These are phyloP conservation scores for Burhinus bistriatus DNA, from an alignment of 2,113 vertebrate genomes.

Conservation along the genomic window DNA sequence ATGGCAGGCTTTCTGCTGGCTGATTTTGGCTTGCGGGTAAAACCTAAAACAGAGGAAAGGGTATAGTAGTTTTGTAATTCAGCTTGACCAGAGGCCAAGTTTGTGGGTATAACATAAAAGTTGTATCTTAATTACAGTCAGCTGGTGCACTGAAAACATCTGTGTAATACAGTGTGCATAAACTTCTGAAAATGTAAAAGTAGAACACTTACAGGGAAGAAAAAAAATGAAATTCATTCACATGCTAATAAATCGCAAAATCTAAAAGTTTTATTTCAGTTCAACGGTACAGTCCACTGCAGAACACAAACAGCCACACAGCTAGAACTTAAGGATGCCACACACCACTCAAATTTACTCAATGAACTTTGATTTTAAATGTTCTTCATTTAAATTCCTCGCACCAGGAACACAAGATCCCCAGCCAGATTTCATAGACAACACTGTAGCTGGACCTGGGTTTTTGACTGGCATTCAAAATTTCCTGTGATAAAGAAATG, in stretches of 20 bases:
- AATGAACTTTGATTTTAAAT: not conserved
- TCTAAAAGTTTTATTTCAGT: not conserved
- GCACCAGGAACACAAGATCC: not conserved
- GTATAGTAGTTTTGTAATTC: not conserved
- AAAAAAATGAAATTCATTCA: not conserved
- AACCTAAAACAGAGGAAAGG: not conserved
- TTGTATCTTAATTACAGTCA: not conserved
- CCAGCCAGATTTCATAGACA: not conserved
- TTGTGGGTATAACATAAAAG: not conserved
- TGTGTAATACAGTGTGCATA: not conserved
- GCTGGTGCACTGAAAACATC: not conserved
- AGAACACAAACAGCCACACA: not conserved
- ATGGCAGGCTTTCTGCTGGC: not conserved
- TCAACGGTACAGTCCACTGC: no score
- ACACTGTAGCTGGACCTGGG: no score
- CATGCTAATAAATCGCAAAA: not conserved
- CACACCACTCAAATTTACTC: not conserved
- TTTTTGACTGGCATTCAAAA: not conserved
- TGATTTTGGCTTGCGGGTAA: not conserved
- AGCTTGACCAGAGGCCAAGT: not conserved
- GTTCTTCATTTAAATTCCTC: not conserved
- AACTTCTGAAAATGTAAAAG: not conserved
- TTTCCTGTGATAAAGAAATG: not conserved
- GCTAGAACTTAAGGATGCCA: not conserved
- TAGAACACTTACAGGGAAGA: not conserved